Conservation (phyloP, 2,797 vertebrate species). For the Xerus rutilus region DNA sequence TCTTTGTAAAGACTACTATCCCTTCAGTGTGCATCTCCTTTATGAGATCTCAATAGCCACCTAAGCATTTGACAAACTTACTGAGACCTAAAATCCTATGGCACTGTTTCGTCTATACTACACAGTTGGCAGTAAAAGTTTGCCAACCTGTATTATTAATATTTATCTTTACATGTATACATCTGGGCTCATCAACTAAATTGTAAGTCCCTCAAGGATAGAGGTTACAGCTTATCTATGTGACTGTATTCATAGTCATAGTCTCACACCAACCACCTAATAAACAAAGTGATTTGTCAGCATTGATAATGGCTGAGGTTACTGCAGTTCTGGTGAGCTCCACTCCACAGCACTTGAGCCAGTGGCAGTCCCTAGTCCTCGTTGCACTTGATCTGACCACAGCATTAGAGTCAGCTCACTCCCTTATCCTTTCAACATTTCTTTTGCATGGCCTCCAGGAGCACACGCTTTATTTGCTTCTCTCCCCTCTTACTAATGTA, state of each 20-base stretch:
- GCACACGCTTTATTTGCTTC: neutral
- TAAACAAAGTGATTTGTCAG: neutral
- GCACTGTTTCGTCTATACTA: neutral
- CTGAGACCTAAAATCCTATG: neutral
- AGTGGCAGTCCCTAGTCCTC: neutral
- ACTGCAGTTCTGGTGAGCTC: neutral
- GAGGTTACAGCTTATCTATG: neutral
- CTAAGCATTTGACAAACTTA: neutral
- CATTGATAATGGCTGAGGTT: accelerated
- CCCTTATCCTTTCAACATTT: neutral
- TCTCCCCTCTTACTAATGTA: neutral
- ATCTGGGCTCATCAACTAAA: neutral
- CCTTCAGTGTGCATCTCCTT: neutral
- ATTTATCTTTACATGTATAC: neutral
- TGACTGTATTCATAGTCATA: neutral
- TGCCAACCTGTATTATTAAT: neutral
- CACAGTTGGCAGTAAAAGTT: neutral
- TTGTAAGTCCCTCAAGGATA: neutral
- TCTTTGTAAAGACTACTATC: no score
- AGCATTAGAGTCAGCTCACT: neutral
- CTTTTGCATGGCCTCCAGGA: neutral
- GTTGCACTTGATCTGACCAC: neutral
- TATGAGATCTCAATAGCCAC: neutral
- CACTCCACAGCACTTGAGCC: neutral
- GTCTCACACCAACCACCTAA: neutral